Conservation (phyloP, 2,113 vertebrate species). For the Gymnogyps californianus region DNA sequence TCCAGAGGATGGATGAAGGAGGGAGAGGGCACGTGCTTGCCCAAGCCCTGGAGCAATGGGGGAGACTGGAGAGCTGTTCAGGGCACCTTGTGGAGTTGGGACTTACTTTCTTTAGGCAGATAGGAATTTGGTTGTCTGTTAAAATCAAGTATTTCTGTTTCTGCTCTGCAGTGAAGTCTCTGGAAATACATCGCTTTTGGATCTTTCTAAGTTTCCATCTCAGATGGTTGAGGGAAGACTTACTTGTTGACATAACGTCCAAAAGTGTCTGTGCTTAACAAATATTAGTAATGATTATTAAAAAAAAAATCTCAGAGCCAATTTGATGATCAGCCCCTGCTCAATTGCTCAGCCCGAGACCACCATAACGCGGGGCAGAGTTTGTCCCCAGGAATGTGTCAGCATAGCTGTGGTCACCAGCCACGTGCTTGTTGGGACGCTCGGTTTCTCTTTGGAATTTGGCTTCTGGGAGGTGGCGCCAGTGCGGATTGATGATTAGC, state of each 20-base stretch:
- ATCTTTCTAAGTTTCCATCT: not conserved
- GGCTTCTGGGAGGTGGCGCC: not conserved
- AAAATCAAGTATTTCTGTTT: not conserved
- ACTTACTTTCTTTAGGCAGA: not conserved
- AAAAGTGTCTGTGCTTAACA: not conserved
- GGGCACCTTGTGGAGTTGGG: not conserved
- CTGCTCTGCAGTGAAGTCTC: not conserved
- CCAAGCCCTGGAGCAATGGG: not conserved
- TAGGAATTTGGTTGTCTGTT: not conserved
- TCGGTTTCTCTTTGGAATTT: not conserved
- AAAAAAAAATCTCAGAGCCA: not conserved
- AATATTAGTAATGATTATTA: accelerated
- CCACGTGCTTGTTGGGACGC: not conserved
- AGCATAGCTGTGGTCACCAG: not conserved
- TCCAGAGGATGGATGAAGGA: not conserved
- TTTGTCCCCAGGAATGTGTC: not conserved
- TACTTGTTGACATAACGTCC: not conserved
- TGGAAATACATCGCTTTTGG: not conserved
- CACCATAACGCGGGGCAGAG: not conserved
- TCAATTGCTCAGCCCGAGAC: not conserved
- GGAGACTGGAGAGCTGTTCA: not conserved
- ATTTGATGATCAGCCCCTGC: not conserved
- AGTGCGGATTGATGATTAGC: constrained; percentile 14
- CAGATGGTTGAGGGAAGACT: not conserved
- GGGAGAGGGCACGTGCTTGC: not conserved